A percentile compares a stretch with the other conserved stretches of the same genome.
phyloP scores from a whole-genome alignment of 2,888 invertebrate species.

The Empis stercorea region DNA sequence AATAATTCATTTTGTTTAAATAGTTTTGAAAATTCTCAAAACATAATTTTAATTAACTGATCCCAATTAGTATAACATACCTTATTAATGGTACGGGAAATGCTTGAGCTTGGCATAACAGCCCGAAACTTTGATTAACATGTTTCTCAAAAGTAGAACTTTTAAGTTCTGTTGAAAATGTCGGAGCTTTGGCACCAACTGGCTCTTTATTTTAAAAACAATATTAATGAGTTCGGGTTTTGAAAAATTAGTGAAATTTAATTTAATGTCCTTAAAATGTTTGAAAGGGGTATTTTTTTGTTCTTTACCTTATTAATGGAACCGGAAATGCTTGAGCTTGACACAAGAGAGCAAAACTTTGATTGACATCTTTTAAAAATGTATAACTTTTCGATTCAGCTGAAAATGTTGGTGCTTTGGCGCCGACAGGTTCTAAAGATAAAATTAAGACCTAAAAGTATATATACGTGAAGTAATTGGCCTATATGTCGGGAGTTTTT shows the following conservation, averaged over 20 bases:
- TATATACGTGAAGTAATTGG: too few species aligned
- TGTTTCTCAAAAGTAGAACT: conserved; percentile 29
- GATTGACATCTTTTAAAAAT: conserved; percentile 35
- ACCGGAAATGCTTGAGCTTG: conserved; percentile 57
- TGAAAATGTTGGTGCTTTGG: conserved; percentile 46
- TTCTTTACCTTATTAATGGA: conserved; percentile 54
- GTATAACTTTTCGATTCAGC: conserved; percentile 46
- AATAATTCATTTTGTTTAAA: neutral
- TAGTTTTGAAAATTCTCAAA: too few species aligned
- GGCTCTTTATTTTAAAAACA: conserved; percentile 27
- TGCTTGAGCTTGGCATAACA: conserved; percentile 45
- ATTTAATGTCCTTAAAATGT: neutral
- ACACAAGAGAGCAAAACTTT: conserved; percentile 47
- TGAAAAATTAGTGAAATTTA: neutral
- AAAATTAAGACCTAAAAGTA: too few species aligned
- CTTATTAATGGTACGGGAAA: conserved; percentile 29
- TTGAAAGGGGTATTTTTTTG: neutral
- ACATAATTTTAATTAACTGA: neutral
- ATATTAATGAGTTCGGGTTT: conserved; percentile 16
- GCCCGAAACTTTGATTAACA: conserved; percentile 28
- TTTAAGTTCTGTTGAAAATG: conserved; percentile 33
- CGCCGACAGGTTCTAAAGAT: conserved; percentile 43
- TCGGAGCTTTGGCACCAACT: conserved; percentile 34
- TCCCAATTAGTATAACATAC: conserved; percentile 15
- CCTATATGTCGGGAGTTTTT: neutral